These are phyloP conservation scores for Trochalopteron elliotii DNA, from an alignment of 2,113 vertebrate genomes.

Conservation along the genomic window DNA sequence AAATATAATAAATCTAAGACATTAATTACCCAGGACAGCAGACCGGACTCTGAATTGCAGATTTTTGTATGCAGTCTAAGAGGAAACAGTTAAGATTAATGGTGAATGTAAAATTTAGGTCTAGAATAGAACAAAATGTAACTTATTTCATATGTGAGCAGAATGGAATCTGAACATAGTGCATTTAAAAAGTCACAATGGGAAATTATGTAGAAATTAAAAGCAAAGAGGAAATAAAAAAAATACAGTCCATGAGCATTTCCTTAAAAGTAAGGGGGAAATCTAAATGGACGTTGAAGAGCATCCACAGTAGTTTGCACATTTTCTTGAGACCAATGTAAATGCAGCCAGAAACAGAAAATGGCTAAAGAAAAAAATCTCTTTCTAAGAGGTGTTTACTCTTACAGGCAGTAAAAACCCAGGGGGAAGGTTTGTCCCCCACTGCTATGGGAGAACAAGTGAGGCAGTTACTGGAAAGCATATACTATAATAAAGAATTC, in stretches of 20 bases:
- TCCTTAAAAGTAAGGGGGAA: background rate
- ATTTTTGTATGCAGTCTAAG: background rate
- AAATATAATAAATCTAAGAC: slow-evolving; percentile 12
- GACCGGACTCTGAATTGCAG: background rate
- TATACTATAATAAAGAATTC: background rate
- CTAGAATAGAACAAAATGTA: background rate
- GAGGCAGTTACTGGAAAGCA: slow-evolving; percentile 8
- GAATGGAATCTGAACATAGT: background rate
- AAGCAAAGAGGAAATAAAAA: background rate
- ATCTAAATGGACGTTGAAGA: background rate
- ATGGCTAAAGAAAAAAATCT: background rate
- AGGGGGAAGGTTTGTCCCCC: background rate
- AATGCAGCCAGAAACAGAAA: background rate
- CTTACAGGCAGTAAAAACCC: background rate
- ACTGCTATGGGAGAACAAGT: background rate
- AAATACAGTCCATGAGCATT: background rate
- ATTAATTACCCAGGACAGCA: background rate
- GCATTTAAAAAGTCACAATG: background rate
- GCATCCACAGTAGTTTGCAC: background rate
- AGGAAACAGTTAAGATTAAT: background rate
- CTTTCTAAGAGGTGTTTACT: background rate
- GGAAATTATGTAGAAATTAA: background rate
- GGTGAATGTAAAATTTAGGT: background rate
- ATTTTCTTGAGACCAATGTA: background rate
- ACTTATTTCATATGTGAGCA: background rate